These are phyloP conservation scores for Erythrocercus mccallii DNA, from an alignment of 2,113 vertebrate species.

Conservation along the genomic window DNA sequence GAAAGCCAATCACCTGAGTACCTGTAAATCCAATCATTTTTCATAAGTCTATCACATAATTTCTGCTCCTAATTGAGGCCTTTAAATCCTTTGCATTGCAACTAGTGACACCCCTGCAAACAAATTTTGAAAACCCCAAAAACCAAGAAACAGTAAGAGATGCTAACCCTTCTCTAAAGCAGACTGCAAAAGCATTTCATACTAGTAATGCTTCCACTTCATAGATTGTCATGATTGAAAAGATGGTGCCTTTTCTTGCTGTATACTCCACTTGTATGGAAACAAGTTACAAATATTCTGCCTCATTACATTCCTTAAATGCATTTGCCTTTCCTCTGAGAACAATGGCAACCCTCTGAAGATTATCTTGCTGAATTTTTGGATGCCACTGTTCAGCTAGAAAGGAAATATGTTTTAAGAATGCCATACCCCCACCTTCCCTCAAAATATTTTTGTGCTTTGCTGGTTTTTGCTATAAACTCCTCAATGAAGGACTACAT, in stretches of 20 bases:
- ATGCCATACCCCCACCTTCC: not conserved
- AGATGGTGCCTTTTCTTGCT: not conserved
- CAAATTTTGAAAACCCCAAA: not conserved
- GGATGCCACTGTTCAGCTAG: not conserved
- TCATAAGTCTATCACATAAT: not conserved
- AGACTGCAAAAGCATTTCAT: not conserved
- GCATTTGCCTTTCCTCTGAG: not conserved
- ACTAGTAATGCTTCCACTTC: not conserved
- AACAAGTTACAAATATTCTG: not conserved
- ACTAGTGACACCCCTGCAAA: not conserved
- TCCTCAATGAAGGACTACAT: not conserved
- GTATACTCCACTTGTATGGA: not conserved
- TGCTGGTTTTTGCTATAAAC: not conserved
- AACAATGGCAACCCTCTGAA: not conserved
- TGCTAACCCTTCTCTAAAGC: not conserved
- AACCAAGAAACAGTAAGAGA: not conserved
- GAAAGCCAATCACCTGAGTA: not conserved
- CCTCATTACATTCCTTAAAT: not conserved
- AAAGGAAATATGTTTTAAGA: not conserved
- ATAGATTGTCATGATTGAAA: not conserved
- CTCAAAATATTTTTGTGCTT: not conserved
- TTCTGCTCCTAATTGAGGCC: not conserved
- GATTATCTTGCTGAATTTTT: not conserved
- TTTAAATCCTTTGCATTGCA: not conserved
- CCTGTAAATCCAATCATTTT: not conserved